Conservation (phyloP, 2,113 vertebrate genomes). For the Anhinga rufa region DNA sequence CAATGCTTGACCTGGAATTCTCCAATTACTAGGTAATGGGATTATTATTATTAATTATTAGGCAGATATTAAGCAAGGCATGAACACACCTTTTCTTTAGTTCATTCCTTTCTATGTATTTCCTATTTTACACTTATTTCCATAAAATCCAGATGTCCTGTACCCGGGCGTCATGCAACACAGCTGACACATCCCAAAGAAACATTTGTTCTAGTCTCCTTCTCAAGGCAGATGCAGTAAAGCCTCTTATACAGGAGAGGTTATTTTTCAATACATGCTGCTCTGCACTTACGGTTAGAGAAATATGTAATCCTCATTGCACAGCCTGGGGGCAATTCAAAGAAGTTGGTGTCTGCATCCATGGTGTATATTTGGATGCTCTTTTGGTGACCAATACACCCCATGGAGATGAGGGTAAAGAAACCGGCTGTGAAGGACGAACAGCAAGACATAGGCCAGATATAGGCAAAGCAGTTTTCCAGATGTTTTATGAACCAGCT, state of each 20-base stretch:
- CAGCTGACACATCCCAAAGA: not conserved
- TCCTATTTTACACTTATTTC: not conserved
- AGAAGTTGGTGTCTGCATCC: fast-evolving
- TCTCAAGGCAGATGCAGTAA: not conserved
- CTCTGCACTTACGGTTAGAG: not conserved
- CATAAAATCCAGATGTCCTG: not conserved
- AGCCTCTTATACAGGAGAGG: not conserved
- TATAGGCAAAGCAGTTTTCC: not conserved
- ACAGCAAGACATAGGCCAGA: not conserved
- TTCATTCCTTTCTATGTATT: not conserved
- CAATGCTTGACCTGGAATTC: not conserved
- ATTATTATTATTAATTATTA: not conserved
- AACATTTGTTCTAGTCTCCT: not conserved
- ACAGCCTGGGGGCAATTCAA: not conserved
- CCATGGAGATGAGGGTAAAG: not conserved
- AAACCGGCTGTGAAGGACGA: not conserved
- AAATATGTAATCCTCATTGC: not conserved
- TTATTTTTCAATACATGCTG: not conserved
- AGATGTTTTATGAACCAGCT: not conserved
- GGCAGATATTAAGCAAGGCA: not conserved
- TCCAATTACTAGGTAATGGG: not conserved
- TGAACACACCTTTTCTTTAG: not conserved
- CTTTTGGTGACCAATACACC: not conserved
- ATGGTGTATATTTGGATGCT: not conserved
- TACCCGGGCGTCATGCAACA: not conserved